phyloP scores from a whole-genome alignment of 2,113 vertebrate species.

The Hylia prasina region DNA sequence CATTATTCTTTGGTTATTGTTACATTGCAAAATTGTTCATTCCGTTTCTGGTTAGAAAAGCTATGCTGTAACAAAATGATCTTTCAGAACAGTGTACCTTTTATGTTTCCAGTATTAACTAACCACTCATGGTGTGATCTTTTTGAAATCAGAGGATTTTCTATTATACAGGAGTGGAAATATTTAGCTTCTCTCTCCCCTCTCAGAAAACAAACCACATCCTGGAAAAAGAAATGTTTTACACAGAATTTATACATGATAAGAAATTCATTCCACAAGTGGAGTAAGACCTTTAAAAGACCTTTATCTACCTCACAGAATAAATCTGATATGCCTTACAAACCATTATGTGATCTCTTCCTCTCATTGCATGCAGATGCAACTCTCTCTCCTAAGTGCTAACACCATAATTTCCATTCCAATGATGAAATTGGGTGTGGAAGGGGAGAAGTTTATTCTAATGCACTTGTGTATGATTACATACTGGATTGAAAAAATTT shows the following conservation, averaged over 20 bases:
- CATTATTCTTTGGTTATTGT: neutral
- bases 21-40: neutral
- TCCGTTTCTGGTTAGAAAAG: neutral
- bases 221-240: slow-evolving; percentile 51
- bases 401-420: slow-evolving; percentile 64
- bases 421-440: slow-evolving; percentile 48
- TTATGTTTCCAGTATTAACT: slow-evolving; percentile 40
- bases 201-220: slow-evolving; percentile 62
- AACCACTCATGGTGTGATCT: slow-evolving; percentile 29
- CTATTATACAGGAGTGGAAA: slow-evolving; percentile 47
- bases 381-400: slow-evolving; percentile 45
- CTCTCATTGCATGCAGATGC: slow-evolving; percentile 59
- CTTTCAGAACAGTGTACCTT: slow-evolving; percentile 25
- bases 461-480: slow-evolving; percentile 57
- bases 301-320: slow-evolving; percentile 74
- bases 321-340: slow-evolving; percentile 73
- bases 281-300: slow-evolving; percentile 78
- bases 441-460: slow-evolving; percentile 56
- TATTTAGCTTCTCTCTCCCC: slow-evolving; percentile 45
- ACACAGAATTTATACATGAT: slow-evolving; percentile 67
- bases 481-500: slow-evolving; percentile 46
- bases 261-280: slow-evolving; percentile 79
- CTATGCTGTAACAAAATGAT: slow-evolving; percentile 29
- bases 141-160: slow-evolving; percentile 54
- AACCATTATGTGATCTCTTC: slow-evolving; percentile 69